Conservation (phyloP, 2,113 vertebrate species). For the Tinamus guttatus region DNA sequence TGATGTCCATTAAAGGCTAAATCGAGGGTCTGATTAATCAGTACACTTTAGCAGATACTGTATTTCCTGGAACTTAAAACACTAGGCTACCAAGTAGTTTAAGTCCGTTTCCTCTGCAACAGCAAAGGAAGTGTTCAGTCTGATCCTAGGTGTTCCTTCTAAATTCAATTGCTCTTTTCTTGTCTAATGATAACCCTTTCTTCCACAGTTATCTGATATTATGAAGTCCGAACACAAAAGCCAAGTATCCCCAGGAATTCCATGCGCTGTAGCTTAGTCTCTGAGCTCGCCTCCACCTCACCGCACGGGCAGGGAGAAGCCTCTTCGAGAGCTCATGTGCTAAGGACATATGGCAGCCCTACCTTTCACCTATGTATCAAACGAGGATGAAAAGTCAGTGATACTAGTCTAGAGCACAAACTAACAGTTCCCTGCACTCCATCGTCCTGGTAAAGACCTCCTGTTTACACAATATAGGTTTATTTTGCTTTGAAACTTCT, state of each 20-base stretch:
- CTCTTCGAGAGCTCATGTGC: background rate
- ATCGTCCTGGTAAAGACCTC: background rate
- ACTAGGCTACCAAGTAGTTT: background rate
- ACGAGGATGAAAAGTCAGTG: background rate
- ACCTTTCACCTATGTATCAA: background rate
- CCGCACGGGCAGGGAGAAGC: background rate
- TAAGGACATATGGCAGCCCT: background rate
- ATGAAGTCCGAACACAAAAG: constrained; percentile 12
- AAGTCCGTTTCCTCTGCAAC: background rate
- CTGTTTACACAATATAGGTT: background rate
- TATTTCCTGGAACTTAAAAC: background rate
- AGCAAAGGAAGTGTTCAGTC: background rate
- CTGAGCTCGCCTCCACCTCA: background rate
- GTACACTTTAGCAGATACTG: background rate
- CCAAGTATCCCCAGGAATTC: background rate
- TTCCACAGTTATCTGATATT: constrained; percentile 17
- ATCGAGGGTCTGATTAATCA: background rate
- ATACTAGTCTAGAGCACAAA: background rate
- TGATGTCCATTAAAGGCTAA: background rate
- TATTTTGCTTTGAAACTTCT: background rate
- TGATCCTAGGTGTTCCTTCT: background rate
- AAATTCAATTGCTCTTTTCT: constrained; percentile 2
- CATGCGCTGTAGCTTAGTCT: background rate
- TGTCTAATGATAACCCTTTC: background rate
- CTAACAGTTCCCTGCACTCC: background rate